Evolutionary conservation across 2,888 invertebrate genomes (phyloP).

Genomic region (Rhyacophila evoluta): DNA sequence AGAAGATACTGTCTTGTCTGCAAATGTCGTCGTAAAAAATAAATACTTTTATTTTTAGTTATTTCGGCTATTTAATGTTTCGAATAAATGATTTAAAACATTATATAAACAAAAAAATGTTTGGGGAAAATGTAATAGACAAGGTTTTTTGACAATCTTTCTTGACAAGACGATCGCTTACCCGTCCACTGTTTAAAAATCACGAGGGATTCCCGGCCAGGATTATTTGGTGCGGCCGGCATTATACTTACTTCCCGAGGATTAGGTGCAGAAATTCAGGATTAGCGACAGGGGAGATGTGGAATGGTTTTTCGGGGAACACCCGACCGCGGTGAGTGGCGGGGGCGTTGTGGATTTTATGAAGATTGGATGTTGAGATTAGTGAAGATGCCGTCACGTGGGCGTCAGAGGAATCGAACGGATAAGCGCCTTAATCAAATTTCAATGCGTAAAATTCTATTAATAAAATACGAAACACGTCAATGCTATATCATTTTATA

Average conservation of each 20-base stretch:
- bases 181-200: conserved; percentile 48
- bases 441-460: too few relatives aligned
- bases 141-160: conserved; percentile 32
- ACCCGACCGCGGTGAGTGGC: conserved; percentile 26
- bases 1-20: too few relatives aligned
- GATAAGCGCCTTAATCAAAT: too few relatives aligned
- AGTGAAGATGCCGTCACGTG: conserved; percentile 37
- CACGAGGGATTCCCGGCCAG: conserved; percentile 48
- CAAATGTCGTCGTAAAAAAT: too few relatives aligned
- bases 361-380: conserved; percentile 53
- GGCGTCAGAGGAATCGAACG: conserved; percentile 23
- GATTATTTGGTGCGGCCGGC: conserved; percentile 52
- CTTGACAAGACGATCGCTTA: neutral
- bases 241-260: conserved; percentile 51
- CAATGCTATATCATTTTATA: too few relatives aligned
- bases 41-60: too few relatives aligned
- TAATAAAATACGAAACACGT: too few relatives aligned
- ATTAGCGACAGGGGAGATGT: conserved; percentile 45
- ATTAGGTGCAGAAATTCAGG: conserved; percentile 55
- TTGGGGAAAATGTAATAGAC: too few relatives aligned
- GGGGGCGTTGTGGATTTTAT: conserved; percentile 48
- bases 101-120: too few relatives aligned
- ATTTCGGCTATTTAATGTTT: too few relatives aligned
- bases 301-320: conserved; percentile 28
- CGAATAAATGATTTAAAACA: too few relatives aligned